phyloP scores from a whole-genome alignment of 2,113 vertebrate genomes.

The Tichodroma muraria region DNA sequence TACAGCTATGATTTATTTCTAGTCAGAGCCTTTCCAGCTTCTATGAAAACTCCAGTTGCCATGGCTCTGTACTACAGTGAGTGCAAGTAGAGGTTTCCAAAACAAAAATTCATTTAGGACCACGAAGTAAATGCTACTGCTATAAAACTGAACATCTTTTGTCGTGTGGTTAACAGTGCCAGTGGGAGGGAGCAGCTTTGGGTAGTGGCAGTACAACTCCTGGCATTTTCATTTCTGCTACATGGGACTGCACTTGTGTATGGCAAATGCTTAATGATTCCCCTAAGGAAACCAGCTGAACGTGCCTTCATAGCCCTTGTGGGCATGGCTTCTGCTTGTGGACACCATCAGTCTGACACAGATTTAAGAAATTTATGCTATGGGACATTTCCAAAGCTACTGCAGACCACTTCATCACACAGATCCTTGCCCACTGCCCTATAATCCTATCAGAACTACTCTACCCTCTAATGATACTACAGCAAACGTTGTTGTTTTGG shows the following conservation, averaged over 20 bases:
- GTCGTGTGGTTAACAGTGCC: neutral
- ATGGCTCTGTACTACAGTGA: neutral
- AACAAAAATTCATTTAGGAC: neutral
- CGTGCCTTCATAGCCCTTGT: neutral
- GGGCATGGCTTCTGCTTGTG: neutral
- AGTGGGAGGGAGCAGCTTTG: neutral
- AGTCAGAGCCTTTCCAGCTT: neutral
- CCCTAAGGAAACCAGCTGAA: constrained; percentile 34
- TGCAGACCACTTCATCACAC: constrained; percentile 37
- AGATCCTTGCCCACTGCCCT: neutral
- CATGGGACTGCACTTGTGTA: neutral
- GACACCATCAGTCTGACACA: constrained; percentile 3
- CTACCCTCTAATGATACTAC: neutral
- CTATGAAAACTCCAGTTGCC: neutral
- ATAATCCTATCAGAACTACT: neutral
- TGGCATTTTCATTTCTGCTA: constrained; percentile 18
- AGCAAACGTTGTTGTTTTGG: neutral
- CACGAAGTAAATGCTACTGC: neutral
- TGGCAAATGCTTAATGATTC: neutral
- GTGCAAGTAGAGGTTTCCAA: neutral
- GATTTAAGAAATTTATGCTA: constrained; percentile 21
- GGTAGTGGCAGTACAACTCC: neutral
- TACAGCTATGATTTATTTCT: neutral
- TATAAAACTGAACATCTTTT: neutral
- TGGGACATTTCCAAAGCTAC: constrained; percentile 14